Base-by-base conservation (phyloP, 2,888 invertebrate genomes). In the Monochamus alternatus region DNA sequence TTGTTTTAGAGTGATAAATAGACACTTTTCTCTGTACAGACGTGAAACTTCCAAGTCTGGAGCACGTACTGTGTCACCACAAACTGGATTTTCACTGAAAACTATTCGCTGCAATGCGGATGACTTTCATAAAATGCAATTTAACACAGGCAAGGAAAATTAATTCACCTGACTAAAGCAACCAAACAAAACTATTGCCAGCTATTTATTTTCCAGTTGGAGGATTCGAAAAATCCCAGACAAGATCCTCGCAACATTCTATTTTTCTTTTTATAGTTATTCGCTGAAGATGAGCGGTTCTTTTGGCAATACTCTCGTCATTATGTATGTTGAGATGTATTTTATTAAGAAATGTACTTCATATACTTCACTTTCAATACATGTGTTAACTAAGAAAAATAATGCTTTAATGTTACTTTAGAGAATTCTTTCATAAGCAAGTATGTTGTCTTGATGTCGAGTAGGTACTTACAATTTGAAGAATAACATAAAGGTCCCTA, bases 21-120 rank as follows among this genome's bases (percentile, higher is more conserved):
- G 9, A 55, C 14, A n/a, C 14, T 55, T 55, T 55, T 55, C 14
- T 55, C 55, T 5, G n/a, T 55, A 14, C n/a, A 55, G n/a, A 55
- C 55, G 7, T 22, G 10, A 47, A 47, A 12, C 47, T 47, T 12
- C n/a, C 55, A 14, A 55, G 7, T 7, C 14, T 14, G 22, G n/a
- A 14, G 55, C 55, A 55, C 55, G 55, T 22, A n/a, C 55, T n/a
- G 7, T 22, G 22, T 14, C 5, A 7, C 55, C 55, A 14, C 55
- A 55, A 55, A 55, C 55, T 12, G 7, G 55, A 55, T 75, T 78
- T 78, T 69, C 76, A 64, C 59, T 72, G 52, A 73, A 64, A 69
- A 64, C 74, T 64, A 30, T 69, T 44, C 22, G 14, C 81, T 80
- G 81, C 81, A 81, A 75, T 81, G 81, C 79, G 73, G 81, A 77